Evolutionary conservation across 2,888 invertebrate genomes (phyloP), one percentile per base, ranked within the genome.

Genomic region (Smittia sp.): DNA sequence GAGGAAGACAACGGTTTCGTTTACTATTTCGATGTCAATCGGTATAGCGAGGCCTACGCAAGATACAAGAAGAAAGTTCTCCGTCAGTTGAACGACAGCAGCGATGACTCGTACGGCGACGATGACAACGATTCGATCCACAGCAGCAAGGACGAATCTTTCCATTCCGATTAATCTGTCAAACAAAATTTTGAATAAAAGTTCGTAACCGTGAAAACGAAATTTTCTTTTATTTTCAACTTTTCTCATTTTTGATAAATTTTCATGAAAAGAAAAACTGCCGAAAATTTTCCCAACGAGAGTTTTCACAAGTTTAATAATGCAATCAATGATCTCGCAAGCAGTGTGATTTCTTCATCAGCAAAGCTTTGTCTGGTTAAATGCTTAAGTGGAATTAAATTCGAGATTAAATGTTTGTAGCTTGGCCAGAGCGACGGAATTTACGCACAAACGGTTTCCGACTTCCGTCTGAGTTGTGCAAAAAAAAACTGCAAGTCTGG

Each of bases 41-140:
- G 84, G 1, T 89, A 88, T 77, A 90, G 90, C 0, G 83, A 84
- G 75, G 85, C 85, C 11, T 91, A 90, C 77, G 90, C 90, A 0
- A 86, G 85, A 75, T 91, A 89, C 77, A 90, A 88, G 79, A 86
- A 87, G 0, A 85, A 80, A 75, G 80, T 86, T 38, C 6, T 62
- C 1, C 27, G 38, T 2, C 38, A 72, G 1, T 2, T 63, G 22
- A 22, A 63, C n/a, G 25, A 63, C 7, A n/a, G n/a, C n/a, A n/a
- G n/a, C n/a, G n/a, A 9, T 32, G 32, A 39, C 7, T 15, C 2
- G 9, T 13, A 67, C 27, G 20, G 22, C 0, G 27, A 25, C 0
- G 25, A 32, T 7, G 25, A 46, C 6, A 52, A 69, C 24, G 69
- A 69, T 52, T 62, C 62, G 6, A 20, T 62, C 18, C 62, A 62